These are phyloP conservation scores for Anabacerthia variegaticeps DNA, from an alignment of 2,797 vertebrate species.

Conservation along the genomic window DNA sequence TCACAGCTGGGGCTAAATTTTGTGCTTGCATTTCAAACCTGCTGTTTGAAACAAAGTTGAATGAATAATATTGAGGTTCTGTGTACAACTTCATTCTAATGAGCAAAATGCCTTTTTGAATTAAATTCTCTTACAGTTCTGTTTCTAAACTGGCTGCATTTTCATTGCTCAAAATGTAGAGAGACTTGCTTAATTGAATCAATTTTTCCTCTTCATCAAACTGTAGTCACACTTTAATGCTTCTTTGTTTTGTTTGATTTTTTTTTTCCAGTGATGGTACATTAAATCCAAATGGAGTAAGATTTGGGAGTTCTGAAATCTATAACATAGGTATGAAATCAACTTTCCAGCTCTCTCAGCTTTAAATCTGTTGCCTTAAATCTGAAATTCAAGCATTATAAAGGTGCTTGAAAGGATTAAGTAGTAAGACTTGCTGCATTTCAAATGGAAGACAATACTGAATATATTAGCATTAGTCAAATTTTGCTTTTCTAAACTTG, in stretches of 20 bases:
- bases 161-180: neutral
- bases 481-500: neutral
- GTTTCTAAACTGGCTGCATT: neutral
- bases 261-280: constrained; percentile 87
- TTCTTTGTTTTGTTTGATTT: neutral
- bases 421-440: neutral
- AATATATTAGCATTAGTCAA: neutral
- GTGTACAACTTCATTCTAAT: neutral
- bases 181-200: neutral
- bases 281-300: constrained; percentile 94
- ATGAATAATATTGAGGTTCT: neutral
- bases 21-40: neutral
- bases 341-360: neutral
- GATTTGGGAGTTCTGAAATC: constrained; percentile 97
- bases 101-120: neutral
- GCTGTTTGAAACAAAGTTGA: neutral
- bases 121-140: neutral
- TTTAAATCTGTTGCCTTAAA: neutral
- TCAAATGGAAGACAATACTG: neutral
- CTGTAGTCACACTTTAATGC: constrained; percentile 11
- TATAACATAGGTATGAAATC: constrained; percentile 92
- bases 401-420: neutral
- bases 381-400: neutral
- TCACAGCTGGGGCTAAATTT: neutral
- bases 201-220: neutral